Evolutionary conservation across 2,888 invertebrate species (phyloP).

Genomic region (Mimas tiliae): DNA sequence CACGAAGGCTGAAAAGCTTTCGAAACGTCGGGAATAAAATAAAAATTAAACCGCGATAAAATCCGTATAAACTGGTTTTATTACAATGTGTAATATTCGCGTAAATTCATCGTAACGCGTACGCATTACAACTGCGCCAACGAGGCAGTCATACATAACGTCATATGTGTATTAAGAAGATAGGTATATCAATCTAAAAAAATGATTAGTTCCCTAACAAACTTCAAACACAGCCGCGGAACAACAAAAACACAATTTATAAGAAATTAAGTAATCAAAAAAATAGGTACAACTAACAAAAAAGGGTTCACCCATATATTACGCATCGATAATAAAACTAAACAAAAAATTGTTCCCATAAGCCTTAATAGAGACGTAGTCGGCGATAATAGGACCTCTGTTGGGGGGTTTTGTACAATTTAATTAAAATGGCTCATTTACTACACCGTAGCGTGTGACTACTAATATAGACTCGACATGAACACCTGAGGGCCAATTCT

Average conservation of each 20-base stretch:
- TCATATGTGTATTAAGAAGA: no score
- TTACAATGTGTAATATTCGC: no score
- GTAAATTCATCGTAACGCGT: no score
- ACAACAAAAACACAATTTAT: conserved; percentile 11
- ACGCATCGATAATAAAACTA: conserved; percentile 16
- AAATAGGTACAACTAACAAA: conserved; percentile 1
- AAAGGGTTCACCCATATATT: conserved; percentile 20
- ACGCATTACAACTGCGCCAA: no score
- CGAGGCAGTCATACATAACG: no score
- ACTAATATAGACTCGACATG: conserved; percentile 20
- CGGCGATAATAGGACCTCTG: conserved; percentile 5
- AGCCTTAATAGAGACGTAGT: conserved; percentile 9
- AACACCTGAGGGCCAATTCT: no score
- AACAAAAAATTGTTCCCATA: conserved; percentile 21
- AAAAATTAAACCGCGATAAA: no score
- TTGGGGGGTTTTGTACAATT: conserved; percentile 25
- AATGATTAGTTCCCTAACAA: neutral
- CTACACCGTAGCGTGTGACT: conserved; percentile 18
- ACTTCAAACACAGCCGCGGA: neutral
- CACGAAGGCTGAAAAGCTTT: no score
- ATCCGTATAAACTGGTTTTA: no score
- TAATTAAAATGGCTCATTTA: conserved; percentile 29
- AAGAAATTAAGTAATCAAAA: conserved; percentile 22
- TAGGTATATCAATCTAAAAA: no score
- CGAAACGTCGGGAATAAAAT: no score